Conservation (phyloP, 2,797 vertebrate genomes). For the Melanotaenia parkinsoni region DNA sequence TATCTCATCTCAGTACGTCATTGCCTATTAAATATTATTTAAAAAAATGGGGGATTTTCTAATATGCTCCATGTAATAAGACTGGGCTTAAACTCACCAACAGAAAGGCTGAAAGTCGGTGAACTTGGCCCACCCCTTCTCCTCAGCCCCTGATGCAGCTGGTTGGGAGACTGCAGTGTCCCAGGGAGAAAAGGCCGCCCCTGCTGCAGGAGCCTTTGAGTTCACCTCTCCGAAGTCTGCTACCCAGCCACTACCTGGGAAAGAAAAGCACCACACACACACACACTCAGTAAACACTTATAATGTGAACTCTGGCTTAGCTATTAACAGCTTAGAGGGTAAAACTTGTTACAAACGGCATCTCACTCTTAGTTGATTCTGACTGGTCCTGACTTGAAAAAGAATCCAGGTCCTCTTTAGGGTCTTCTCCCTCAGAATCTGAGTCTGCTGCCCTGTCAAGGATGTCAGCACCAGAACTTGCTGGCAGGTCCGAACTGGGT, state of each 20-base stretch:
- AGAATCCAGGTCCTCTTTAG: conserved; percentile 68
- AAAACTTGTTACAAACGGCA: not conserved
- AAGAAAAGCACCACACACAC: conserved; percentile 7
- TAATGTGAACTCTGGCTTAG: conserved; percentile 10
- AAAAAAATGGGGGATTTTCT: not conserved
- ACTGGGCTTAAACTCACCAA: conserved; percentile 79
- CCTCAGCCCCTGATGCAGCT: conserved; percentile 76
- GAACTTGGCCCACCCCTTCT: conserved; percentile 94
- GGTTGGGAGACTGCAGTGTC: conserved; percentile 66
- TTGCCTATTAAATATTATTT: no score
- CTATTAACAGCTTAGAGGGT: not conserved
- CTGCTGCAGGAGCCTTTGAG: conserved; percentile 74
- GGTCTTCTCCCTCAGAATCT: conserved; percentile 76
- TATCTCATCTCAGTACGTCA: no score
- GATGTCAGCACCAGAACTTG: conserved; percentile 42
- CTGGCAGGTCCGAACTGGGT: conserved; percentile 67
- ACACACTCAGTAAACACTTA: conserved; percentile 1
- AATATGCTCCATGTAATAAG: not conserved
- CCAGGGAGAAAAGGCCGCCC: conserved; percentile 76
- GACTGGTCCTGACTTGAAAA: conserved; percentile 60
- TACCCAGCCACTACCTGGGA: conserved; percentile 82
- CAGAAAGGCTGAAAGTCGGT: conserved; percentile 94
- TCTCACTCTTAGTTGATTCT: conserved; percentile 65
- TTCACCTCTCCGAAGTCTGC: conserved; percentile 86
- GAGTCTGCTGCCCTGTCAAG: conserved; percentile 71